These are phyloP conservation scores for Dusona sp. DNA, from an alignment of 2,888 invertebrate species.

Conservation along the genomic window DNA sequence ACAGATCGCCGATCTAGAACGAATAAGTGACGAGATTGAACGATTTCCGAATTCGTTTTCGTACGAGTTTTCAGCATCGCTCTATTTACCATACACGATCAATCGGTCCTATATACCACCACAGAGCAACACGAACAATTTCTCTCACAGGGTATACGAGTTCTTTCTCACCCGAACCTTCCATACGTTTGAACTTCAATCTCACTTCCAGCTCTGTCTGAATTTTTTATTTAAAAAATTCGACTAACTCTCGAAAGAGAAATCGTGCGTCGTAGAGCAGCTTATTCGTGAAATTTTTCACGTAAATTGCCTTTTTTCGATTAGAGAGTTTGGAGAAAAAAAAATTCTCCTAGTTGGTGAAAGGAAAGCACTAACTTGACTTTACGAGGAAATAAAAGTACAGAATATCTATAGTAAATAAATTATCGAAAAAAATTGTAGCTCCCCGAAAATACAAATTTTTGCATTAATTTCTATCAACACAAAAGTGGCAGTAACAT, in stretches of 20 bases:
- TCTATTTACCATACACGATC: conserved; percentile 50
- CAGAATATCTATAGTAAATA: neutral
- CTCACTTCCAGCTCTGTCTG: neutral
- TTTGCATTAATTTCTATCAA: neutral
- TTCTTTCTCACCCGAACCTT: neutral
- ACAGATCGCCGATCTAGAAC: conserved; percentile 42
- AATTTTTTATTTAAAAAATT: neutral
- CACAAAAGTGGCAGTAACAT: neutral
- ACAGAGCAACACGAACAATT: neutral
- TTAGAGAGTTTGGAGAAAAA: neutral
- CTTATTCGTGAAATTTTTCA: neutral
- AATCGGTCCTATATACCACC: neutral
- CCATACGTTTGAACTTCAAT: conserved; percentile 1
- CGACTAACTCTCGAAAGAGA: neutral
- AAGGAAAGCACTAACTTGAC: too few species aligned
- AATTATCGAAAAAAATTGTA: neutral
- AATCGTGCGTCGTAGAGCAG: neutral
- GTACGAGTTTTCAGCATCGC: conserved; percentile 27
- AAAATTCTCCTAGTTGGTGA: neutral
- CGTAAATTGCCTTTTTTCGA: neutral
- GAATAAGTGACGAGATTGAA: conserved; percentile 49
- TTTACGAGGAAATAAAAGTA: neutral
- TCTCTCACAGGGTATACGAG: conserved; percentile 9
- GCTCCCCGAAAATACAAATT: neutral
- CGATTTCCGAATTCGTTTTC: conserved; percentile 53